Evolutionary conservation across 2,113 vertebrate species (phyloP).

Genomic region (Hemibagrus wyckioides): DNA sequence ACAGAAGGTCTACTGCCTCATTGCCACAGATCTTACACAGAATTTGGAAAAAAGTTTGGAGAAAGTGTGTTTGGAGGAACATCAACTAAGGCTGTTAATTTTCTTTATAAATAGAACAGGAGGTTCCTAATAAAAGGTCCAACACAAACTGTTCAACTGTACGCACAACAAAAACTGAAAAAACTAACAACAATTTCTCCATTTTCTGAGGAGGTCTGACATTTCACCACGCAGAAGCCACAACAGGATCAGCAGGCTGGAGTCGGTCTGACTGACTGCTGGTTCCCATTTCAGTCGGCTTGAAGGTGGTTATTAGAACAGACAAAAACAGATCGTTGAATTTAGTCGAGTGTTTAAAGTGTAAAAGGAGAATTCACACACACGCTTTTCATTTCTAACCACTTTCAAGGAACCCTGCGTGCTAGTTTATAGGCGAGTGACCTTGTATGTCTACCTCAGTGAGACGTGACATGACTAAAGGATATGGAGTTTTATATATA

Average conservation of each 20-base stretch:
- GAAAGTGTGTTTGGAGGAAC: too few species aligned
- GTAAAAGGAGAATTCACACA: neutral
- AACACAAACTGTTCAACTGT: too few species aligned
- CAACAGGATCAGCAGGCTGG: neutral
- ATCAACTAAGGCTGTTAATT: too few species aligned
- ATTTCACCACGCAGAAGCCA: neutral
- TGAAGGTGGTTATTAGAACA: neutral
- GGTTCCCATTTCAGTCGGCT: neutral
- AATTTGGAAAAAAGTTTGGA: too few species aligned
- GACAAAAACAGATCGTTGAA: neutral
- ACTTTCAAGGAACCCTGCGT: neutral
- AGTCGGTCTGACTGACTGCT: neutral
- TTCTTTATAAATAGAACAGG: too few species aligned
- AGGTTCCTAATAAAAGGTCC: too few species aligned
- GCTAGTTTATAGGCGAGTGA: neutral
- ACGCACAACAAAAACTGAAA: too few species aligned
- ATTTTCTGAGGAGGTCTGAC: neutral
- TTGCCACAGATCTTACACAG: too few species aligned
- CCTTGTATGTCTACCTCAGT: neutral
- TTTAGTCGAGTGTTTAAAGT: neutral
- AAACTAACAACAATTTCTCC: too few species aligned
- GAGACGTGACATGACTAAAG: neutral
- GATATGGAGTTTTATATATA: neutral
- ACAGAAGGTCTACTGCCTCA: too few species aligned
- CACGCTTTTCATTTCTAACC: neutral